These are phyloP conservation scores for Silurus meridionalis DNA, from an alignment of 2,113 vertebrate genomes.

Conservation along the genomic window DNA sequence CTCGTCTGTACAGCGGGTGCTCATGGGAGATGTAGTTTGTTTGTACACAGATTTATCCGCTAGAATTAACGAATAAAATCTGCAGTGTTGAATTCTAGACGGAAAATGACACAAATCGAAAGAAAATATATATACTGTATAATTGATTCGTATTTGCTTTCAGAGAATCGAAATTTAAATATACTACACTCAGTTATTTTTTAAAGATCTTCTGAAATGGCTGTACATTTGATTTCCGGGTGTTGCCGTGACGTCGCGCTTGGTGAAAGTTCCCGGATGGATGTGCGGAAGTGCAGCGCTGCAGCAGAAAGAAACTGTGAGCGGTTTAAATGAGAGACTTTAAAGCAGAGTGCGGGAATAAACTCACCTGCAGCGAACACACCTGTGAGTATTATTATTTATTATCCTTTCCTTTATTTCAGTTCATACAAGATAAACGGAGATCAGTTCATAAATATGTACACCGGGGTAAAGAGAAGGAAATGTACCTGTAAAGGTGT, in stretches of 20 bases:
- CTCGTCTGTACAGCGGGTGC: too few relatives aligned
- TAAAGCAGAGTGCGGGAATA: neutral
- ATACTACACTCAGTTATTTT: neutral
- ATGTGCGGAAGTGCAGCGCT: slow-evolving; percentile 41
- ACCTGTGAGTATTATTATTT: neutral
- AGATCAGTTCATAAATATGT: too few relatives aligned
- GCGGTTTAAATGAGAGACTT: neutral
- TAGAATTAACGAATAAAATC: neutral
- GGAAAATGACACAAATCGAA: neutral
- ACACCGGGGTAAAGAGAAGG: neutral
- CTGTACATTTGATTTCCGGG: neutral
- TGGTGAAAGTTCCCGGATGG: slow-evolving; percentile 46
- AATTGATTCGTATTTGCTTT: neutral
- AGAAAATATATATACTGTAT: neutral
- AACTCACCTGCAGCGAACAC: neutral
- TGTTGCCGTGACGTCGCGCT: neutral
- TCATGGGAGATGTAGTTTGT: slow-evolving; percentile 15
- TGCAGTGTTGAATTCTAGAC: too few relatives aligned
- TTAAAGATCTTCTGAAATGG: neutral
- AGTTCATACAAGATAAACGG: neutral
- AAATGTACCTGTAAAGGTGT: neutral
- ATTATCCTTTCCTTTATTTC: too few relatives aligned
- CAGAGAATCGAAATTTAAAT: neutral
- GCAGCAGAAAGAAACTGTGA: neutral
- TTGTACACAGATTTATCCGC: too few relatives aligned